Evolutionary conservation across 2,797 vertebrate genomes (phyloP).

Genomic region (Miopithecus talapoin): DNA sequence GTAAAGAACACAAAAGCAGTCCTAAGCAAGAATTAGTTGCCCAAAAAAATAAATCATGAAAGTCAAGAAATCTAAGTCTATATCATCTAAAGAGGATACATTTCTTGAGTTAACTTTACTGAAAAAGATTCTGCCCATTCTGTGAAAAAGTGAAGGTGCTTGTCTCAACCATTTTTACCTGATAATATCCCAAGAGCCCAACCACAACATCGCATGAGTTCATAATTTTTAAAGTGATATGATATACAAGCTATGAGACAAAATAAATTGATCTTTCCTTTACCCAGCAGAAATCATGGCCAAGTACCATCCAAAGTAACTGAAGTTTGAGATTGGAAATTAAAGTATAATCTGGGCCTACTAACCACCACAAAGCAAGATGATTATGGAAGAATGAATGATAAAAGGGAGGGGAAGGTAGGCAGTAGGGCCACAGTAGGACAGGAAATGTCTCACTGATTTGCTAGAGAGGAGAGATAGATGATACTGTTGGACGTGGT

Average conservation of each 20-base stretch:
- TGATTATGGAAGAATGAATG: neutral
- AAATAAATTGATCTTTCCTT: neutral
- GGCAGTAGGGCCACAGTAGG: neutral
- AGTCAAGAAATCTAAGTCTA: neutral
- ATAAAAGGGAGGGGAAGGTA: neutral
- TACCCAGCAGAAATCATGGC: neutral
- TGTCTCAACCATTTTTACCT: neutral
- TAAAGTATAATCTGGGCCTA: neutral
- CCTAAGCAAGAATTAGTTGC: neutral
- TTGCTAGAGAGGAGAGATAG: neutral
- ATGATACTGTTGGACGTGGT: neutral
- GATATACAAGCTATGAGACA: neutral
- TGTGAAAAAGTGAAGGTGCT: neutral
- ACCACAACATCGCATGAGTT: neutral
- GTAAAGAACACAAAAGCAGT: neutral
- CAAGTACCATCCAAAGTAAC: neutral
- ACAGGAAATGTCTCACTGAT: neutral
- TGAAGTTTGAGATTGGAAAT: neutral
- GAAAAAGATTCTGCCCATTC: neutral
- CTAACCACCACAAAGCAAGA: neutral
- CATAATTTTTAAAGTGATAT: neutral
- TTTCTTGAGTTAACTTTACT: constrained; percentile 4
- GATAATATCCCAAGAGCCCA: neutral
- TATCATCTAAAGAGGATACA: neutral
- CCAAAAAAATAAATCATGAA: neutral